Evolutionary conservation across 2,888 invertebrate genomes (phyloP).

Genomic region (Tanypteryx hageni): DNA sequence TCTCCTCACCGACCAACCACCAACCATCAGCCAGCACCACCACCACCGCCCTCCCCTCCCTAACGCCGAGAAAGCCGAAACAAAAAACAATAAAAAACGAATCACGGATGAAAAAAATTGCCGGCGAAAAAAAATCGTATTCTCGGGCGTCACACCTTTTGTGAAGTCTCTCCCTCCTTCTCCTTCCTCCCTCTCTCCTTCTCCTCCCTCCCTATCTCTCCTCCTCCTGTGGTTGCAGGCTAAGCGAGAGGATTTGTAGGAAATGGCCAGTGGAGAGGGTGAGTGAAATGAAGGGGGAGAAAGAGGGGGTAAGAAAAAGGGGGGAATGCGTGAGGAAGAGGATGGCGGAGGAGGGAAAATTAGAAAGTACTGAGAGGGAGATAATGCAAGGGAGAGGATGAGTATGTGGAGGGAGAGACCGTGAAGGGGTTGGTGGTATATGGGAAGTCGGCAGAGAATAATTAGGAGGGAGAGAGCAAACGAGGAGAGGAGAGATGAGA

Average conservation of each 20-base stretch:
- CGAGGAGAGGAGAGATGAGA: neutral
- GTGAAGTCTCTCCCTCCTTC: neutral
- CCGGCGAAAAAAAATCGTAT: conserved; percentile 5
- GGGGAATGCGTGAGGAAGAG: no score
- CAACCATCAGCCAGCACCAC: conserved; percentile 5
- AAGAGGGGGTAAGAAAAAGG: neutral
- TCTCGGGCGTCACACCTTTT: conserved; percentile 29
- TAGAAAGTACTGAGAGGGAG: no score
- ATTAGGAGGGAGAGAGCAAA: neutral
- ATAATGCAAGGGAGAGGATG: no score
- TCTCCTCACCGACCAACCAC: conserved; percentile 3
- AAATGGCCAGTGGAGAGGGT: no score
- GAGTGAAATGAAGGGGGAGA: neutral
- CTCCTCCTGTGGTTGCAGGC: no score
- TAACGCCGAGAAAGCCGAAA: neutral
- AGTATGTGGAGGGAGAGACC: neutral
- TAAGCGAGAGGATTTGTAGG: no score
- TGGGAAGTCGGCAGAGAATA: conserved; percentile 1
- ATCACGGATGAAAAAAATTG: neutral
- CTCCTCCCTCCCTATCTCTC: neutral
- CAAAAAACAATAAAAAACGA: conserved; percentile 24
- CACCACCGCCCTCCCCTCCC: neutral
- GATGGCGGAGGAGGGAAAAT: no score
- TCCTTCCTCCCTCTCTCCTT: neutral
- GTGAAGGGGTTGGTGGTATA: neutral